Conservation (phyloP, 2,888 invertebrate genomes). For the Sinopyrophorus schimmeli region DNA sequence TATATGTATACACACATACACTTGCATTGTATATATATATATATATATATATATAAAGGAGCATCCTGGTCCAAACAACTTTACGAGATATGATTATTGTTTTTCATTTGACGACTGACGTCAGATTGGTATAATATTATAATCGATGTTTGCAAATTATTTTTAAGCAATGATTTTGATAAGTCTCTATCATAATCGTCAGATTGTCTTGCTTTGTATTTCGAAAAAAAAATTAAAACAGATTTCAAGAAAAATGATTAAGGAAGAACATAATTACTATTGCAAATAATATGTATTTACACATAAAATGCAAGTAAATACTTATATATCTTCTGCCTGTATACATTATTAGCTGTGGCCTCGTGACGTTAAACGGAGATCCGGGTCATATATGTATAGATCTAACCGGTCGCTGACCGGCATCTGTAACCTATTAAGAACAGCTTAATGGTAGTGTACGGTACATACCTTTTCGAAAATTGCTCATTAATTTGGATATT, state of each 20-base stretch:
- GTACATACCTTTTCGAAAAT: too few species aligned
- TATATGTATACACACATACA: too few species aligned
- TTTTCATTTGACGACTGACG: constrained; percentile 21
- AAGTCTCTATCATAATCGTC: too few species aligned
- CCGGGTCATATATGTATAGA: constrained; percentile 38
- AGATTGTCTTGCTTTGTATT: neutral
- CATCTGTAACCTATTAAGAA: constrained; percentile 34
- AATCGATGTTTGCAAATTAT: constrained; percentile 15
- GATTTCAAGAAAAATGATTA: too few species aligned
- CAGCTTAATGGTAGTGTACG: neutral
- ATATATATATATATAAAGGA: too few species aligned
- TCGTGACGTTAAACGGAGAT: constrained; percentile 42
- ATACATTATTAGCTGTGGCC: constrained; percentile 34
- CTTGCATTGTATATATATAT: too few species aligned
- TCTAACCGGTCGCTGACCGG: constrained; percentile 41
- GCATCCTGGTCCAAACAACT: constrained; percentile 44
- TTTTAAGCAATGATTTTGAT: too few species aligned
- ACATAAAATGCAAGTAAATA: neutral
- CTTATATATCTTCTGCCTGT: constrained; percentile 12
- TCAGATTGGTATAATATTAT: constrained; percentile 26
- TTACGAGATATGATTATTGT: constrained; percentile 21
- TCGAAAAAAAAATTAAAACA: constrained; percentile 1
- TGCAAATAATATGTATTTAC: too few species aligned
- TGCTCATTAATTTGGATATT: too few species aligned
- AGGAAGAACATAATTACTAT: too few species aligned